phyloP scores from a whole-genome alignment of 2,888 invertebrate species.

The Entomobrya multifasciata region DNA sequence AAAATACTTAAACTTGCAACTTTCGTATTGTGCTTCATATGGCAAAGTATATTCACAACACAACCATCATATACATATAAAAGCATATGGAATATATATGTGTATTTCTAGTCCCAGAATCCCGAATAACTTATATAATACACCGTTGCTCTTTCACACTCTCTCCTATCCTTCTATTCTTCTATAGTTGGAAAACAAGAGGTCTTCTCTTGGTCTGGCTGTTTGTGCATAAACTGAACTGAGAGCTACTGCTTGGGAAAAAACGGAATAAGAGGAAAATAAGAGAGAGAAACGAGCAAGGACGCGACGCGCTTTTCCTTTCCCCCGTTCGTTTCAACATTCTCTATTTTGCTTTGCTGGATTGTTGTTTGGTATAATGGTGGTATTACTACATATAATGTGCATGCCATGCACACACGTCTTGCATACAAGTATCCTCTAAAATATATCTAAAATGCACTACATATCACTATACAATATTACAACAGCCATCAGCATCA shows the following conservation, averaged over 20 bases:
- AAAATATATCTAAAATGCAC: conserved; percentile 26
- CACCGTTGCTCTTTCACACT: conserved; percentile 22
- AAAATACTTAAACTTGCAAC: background rate
- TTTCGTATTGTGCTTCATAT: background rate
- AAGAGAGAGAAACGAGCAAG: conserved; percentile 54
- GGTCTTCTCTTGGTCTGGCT: conserved; percentile 17
- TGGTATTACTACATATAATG: conserved; percentile 34
- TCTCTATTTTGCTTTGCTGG: background rate
- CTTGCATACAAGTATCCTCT: conserved; percentile 40
- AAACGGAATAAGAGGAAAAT: too few relatives aligned
- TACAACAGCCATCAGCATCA: background rate
- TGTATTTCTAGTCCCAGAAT: conserved; percentile 1
- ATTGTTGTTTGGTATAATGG: conserved; percentile 41
- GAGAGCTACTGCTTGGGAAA: conserved; percentile 1
- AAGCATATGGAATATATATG: too few relatives aligned
- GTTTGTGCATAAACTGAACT: conserved; percentile 11
- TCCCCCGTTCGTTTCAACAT: conserved; percentile 29
- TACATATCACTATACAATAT: background rate
- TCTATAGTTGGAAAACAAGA: conserved; percentile 2
- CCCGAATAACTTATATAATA: conserved; percentile 32
- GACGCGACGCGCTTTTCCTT: conserved; percentile 48
- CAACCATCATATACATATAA: too few relatives aligned
- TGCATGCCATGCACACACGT: conserved; percentile 43
- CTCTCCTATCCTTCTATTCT: conserved; percentile 48
- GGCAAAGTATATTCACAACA: too few relatives aligned